phyloP scores from a whole-genome alignment of 2,888 invertebrate genomes.

The Polyommatus icarus region DNA sequence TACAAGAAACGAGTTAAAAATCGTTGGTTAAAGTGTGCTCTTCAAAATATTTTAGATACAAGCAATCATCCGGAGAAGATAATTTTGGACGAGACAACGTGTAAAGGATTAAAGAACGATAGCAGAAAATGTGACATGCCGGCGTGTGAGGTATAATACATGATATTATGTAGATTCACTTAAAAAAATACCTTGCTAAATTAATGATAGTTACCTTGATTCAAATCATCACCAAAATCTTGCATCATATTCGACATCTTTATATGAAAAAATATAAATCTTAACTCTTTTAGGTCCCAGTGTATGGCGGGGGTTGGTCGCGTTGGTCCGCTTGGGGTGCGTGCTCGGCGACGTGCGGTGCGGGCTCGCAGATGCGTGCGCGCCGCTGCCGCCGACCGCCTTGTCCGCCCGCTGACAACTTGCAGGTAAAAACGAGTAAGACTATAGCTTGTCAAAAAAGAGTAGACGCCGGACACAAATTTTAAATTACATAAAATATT shows the following conservation, averaged over 20 bases:
- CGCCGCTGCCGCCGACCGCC: slow-evolving; percentile 64
- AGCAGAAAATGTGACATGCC: slow-evolving; percentile 69
- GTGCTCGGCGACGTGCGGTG: slow-evolving; percentile 77
- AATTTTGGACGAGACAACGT: slow-evolving; percentile 62
- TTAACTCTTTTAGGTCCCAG: neutral
- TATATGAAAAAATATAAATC: no score
- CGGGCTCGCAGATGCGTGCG: slow-evolving; percentile 72
- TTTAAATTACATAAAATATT: no score
- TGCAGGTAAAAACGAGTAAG: slow-evolving; percentile 52
- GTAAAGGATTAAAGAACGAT: slow-evolving; percentile 59
- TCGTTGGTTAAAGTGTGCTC: no score
- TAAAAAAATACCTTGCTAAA: no score
- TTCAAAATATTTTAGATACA: slow-evolving; percentile 49
- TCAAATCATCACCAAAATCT: no score
- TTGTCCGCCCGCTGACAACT: slow-evolving; percentile 61
- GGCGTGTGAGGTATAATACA: slow-evolving; percentile 63
- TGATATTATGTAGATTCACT: neutral
- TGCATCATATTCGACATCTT: no score
- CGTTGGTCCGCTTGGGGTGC: slow-evolving; percentile 79
- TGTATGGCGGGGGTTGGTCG: slow-evolving; percentile 57
- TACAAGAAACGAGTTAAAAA: no score
- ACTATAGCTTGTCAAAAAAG: neutral
- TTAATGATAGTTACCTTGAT: no score
- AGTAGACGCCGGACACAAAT: no score
- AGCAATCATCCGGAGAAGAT: slow-evolving; percentile 56